A percentile compares a stretch with the other conserved stretches of the same genome.
Conservation (phyloP, 2,797 vertebrate genomes). For the Bradypodion pumilum region DNA sequence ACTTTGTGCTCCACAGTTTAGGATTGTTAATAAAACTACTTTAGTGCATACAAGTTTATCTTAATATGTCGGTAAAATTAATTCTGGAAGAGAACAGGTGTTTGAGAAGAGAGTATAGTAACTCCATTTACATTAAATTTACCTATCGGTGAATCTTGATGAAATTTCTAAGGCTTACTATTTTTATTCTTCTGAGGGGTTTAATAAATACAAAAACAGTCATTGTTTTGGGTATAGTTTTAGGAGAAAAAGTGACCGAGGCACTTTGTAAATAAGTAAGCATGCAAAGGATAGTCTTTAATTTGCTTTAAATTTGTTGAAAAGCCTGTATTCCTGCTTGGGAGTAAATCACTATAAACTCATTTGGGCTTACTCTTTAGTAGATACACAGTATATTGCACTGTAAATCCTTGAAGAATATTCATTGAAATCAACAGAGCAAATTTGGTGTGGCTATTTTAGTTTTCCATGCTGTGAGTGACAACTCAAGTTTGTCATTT, state of each 20-base stretch:
- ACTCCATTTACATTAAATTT: neutral
- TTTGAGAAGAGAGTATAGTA: neutral
- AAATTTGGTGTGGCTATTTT: neutral
- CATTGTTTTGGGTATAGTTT: neutral
- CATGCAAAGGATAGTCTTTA: neutral
- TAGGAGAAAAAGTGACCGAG: neutral
- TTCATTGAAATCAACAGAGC: neutral
- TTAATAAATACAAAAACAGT: neutral
- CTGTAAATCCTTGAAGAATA: neutral
- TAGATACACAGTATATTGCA: neutral
- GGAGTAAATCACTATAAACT: neutral
- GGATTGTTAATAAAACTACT: neutral
- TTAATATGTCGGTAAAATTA: neutral
- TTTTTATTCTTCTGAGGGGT: neutral
- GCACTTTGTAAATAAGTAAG: neutral
- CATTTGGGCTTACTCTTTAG: neutral
- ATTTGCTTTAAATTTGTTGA: neutral
- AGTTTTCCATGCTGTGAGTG: neutral
- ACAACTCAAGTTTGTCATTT: neutral
- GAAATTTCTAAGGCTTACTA: neutral
- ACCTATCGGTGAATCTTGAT: neutral
- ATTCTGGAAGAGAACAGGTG: neutral
- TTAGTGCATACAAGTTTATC: neutral
- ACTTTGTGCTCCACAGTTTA: neutral
- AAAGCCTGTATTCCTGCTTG: neutral